Evolutionary conservation across 2,797 vertebrate genomes (phyloP).

Genomic region (Gobionotothen gibberifrons): DNA sequence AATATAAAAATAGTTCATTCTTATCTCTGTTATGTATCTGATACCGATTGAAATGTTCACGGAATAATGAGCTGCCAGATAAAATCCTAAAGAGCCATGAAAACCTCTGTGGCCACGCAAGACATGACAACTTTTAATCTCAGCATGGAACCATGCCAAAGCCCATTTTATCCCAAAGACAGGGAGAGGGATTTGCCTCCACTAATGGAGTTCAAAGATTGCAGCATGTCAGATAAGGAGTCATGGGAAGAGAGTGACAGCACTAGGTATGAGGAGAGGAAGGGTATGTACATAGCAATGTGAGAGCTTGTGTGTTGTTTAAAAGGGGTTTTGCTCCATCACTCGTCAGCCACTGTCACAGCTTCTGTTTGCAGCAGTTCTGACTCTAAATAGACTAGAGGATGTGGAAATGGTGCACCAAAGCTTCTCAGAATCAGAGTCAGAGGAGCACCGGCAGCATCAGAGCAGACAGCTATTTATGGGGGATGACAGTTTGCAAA

Average conservation of each 20-base stretch:
- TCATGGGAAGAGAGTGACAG: conserved; percentile 77
- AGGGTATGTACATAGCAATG: conserved; percentile 58
- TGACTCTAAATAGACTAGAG: conserved; percentile 69
- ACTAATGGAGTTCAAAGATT: conserved; percentile 86
- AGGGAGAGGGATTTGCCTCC: conserved; percentile 79
- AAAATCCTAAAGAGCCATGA: conserved; percentile 70
- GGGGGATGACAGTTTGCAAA: conserved; percentile 99
- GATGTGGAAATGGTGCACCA: conserved; percentile 69
- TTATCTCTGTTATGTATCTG: conserved; percentile 69
- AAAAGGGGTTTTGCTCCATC: conserved; percentile 58
- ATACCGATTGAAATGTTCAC: conserved; percentile 68
- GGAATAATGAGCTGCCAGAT: conserved; percentile 81
- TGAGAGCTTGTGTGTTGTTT: conserved; percentile 55
- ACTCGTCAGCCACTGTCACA: conserved; percentile 59
- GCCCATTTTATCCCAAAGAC: conserved; percentile 80
- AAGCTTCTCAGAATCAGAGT: conserved; percentile 73
- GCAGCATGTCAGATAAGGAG: conserved; percentile 80
- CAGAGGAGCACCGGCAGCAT: conserved; percentile 76
- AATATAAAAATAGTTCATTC: conserved; percentile 38
- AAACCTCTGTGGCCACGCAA: conserved; percentile 68
- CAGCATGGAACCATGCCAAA: conserved; percentile 79
- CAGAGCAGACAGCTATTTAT: conserved; percentile 95
- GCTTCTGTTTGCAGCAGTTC: conserved; percentile 41
- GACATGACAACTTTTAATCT: conserved; percentile 87
- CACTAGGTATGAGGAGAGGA: conserved; percentile 55